A percentile compares a stretch with the other conserved stretches of the same genome.
Conservation (phyloP, 1,140 invertebrate genomes). For the Odontomachus brunneus region DNA sequence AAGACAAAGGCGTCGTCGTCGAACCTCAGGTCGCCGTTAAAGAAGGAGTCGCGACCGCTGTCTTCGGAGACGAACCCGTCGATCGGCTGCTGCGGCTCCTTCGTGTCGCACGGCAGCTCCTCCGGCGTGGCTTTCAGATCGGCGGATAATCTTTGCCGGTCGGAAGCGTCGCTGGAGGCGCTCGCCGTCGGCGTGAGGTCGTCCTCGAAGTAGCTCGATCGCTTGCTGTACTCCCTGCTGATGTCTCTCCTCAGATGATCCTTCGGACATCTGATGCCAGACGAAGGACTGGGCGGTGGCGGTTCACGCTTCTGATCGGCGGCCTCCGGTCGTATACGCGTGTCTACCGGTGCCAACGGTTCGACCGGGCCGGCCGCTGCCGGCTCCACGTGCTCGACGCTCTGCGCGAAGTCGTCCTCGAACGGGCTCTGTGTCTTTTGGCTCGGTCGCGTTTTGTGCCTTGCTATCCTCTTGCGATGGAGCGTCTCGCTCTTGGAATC, state of each 20-base stretch:
- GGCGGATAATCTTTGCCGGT: conserved; percentile 76
- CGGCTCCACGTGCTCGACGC: conserved; percentile 76
- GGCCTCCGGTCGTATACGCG: conserved; percentile 74
- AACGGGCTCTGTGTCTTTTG: conserved; percentile 87
- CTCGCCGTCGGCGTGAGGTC: conserved; percentile 88
- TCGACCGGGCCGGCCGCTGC: conserved; percentile 55
- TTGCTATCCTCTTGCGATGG: conserved; percentile 82
- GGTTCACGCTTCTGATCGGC: conserved; percentile 76
- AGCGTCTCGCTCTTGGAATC: conserved; percentile 81
- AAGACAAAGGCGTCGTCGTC: conserved; percentile 82
- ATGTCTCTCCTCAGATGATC: conserved; percentile 73
- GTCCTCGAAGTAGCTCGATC: conserved; percentile 89
- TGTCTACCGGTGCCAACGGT: conserved; percentile 75
- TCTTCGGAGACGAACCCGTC: conserved; percentile 78
- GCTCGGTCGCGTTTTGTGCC: conserved; percentile 77
- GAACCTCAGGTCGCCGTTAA: conserved; percentile 81
- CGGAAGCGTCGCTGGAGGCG: conserved; percentile 79
- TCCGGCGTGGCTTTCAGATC: conserved; percentile 82
- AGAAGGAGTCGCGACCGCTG: conserved; percentile 78
- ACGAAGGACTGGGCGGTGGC: conserved; percentile 76
- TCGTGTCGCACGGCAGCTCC: conserved; percentile 75
- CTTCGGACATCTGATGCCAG: conserved; percentile 69
- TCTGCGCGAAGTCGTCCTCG: conserved; percentile 89
- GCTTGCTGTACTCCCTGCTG: conserved; percentile 69
- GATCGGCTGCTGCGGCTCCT: conserved; percentile 66